Percentiles rank a stretch among this genome's conserved stretches.
Conservation (phyloP, 2,797 vertebrate species). For the Sebastes steindachneri region DNA sequence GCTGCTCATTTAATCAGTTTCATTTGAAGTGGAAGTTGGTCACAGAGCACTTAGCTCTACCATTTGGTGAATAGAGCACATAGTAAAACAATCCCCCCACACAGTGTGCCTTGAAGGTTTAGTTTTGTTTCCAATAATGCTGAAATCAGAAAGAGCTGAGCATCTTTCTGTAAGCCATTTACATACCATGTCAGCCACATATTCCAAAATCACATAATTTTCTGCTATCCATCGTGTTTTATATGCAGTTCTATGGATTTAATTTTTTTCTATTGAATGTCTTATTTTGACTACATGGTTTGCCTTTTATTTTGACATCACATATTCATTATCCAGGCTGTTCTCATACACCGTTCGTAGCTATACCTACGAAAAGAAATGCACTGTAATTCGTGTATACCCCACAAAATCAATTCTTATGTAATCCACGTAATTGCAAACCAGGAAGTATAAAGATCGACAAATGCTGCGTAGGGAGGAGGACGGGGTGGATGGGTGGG, state of each 20-base stretch:
- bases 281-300: constrained; percentile 32
- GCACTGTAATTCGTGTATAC: too few species aligned
- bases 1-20: background rate
- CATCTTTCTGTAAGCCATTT: constrained; percentile 19
- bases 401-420: too few species aligned
- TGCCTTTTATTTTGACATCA: constrained; percentile 46
- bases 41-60: background rate
- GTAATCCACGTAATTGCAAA: too few species aligned
- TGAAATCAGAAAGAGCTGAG: background rate
- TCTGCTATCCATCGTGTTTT: background rate
- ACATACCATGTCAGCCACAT: constrained; percentile 11
- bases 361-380: too few species aligned
- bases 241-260: background rate
- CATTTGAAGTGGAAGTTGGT: background rate
- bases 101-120: background rate
- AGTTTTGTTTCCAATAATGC: background rate
- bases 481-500: too few species aligned
- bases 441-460: too few species aligned
- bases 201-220: constrained; percentile 9
- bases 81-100: background rate
- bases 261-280: constrained; percentile 3
- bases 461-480: too few species aligned
- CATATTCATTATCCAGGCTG: constrained; percentile 36
- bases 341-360: too few species aligned
- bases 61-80: background rate